phyloP scores from a whole-genome alignment of 2,797 vertebrate genomes.

The Danio aesculapii region DNA sequence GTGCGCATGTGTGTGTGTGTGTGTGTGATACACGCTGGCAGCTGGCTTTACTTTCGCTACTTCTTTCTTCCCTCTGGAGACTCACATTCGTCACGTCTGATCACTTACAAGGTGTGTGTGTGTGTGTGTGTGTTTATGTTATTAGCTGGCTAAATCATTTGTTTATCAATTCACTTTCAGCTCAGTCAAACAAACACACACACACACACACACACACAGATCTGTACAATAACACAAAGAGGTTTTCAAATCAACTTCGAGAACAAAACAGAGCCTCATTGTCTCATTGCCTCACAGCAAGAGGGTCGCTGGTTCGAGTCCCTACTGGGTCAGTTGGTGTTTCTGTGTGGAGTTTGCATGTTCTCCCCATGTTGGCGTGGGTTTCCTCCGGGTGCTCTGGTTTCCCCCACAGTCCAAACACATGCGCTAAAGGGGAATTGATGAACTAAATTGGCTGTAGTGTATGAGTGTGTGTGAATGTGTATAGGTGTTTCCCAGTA shows the following conservation, averaged over 20 bases:
- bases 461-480: too few relatives aligned
- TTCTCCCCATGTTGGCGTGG: too few relatives aligned
- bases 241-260: neutral
- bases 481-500: too few relatives aligned
- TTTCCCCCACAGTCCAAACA: too few relatives aligned
- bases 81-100: slow-evolving; percentile 50
- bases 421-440: too few relatives aligned
- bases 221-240: neutral
- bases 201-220: too few relatives aligned
- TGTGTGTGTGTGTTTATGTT: slow-evolving; percentile 19
- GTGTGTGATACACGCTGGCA: slow-evolving; percentile 80
- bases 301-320: too few relatives aligned
- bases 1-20: slow-evolving; percentile 45
- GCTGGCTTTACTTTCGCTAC: slow-evolving; percentile 73
- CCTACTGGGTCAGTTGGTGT: too few relatives aligned
- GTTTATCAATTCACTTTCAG: neutral
- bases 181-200: neutral
- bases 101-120: slow-evolving; percentile 55
- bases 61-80: slow-evolving; percentile 55
- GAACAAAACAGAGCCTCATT: neutral
- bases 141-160: neutral
- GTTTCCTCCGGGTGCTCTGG: too few relatives aligned
- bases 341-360: too few relatives aligned
- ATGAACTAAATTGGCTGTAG: too few relatives aligned
- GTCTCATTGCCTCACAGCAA: too few relatives aligned